A percentile compares a stretch with the other conserved stretches of the same genome.
Conservation (phyloP, 2,797 vertebrate species). For the Sebastes trivittatus region DNA sequence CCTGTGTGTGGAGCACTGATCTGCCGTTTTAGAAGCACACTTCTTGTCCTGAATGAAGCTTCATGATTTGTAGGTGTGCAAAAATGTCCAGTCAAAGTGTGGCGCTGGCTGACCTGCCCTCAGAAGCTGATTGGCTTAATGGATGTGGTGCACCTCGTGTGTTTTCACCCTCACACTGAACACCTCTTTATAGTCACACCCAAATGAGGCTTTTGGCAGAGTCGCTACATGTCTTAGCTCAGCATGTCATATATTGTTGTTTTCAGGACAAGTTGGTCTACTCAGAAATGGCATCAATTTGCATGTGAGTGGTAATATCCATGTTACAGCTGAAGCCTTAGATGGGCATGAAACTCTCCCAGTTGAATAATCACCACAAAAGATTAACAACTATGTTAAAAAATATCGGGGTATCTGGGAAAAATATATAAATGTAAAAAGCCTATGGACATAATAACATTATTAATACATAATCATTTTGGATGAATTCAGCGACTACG, state of each 20-base stretch:
- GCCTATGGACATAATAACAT: rapidly evolving
- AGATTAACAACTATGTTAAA: not conserved
- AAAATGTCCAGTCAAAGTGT: not conserved
- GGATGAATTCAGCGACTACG: no score
- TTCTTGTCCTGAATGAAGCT: not conserved
- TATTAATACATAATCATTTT: no score
- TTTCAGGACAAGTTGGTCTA: not conserved
- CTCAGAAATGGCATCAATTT: not conserved
- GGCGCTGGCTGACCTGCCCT: not conserved
- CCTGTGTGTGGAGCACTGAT: not conserved
- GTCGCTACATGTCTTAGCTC: not conserved
- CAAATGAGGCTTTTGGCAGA: slow-evolving; percentile 27
- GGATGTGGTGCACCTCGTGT: not conserved
- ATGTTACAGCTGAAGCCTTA: not conserved
- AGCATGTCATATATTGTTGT: not conserved
- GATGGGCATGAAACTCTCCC: not conserved
- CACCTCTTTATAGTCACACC: slow-evolving; percentile 8
- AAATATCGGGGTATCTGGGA: not conserved
- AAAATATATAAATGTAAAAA: not conserved
- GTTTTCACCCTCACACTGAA: not conserved
- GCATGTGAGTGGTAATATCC: not conserved
- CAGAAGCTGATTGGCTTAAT: not conserved
- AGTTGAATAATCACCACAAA: not conserved
- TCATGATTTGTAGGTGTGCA: not conserved
- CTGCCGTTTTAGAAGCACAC: not conserved